These are phyloP conservation scores for Lasioglossum baleicum DNA, from an alignment of 1,140 invertebrate genomes.

Conservation along the genomic window DNA sequence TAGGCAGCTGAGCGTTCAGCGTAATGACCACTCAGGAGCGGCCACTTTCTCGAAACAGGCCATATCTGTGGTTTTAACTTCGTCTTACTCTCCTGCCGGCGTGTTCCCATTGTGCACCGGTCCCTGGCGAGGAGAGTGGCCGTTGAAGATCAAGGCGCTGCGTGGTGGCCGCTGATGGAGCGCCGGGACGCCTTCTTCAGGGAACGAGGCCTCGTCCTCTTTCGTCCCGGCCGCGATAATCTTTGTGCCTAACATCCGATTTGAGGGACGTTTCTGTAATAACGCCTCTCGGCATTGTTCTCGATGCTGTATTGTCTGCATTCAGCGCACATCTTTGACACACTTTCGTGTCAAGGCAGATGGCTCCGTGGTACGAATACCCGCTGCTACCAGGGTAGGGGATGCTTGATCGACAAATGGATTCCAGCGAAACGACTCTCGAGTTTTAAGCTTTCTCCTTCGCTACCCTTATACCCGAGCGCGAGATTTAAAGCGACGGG, in stretches of 20 bases:
- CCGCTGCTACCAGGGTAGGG: too few relatives aligned
- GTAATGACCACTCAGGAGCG: slow-evolving; percentile 39
- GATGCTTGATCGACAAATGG: too few relatives aligned
- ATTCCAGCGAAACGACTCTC: too few relatives aligned
- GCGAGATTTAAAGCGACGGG: too few relatives aligned
- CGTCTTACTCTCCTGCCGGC: too few relatives aligned
- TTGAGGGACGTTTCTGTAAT: slow-evolving; percentile 39
- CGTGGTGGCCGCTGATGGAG: slow-evolving; percentile 15
- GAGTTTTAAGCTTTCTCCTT: too few relatives aligned
- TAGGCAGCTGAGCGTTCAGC: slow-evolving; percentile 13
- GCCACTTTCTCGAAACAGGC: slow-evolving; percentile 46
- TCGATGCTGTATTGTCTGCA: slow-evolving; percentile 32
- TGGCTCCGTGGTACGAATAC: too few relatives aligned
- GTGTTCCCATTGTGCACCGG: too few relatives aligned
- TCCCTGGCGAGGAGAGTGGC: too few relatives aligned
- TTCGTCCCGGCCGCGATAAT: slow-evolving; percentile 20
- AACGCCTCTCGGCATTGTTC: slow-evolving; percentile 27
- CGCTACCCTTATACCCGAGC: too few relatives aligned
- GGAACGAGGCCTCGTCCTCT: slow-evolving; percentile 47
- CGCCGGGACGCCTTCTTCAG: slow-evolving; percentile 11
- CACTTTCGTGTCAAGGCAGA: neutral
- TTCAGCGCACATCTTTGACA: slow-evolving; percentile 39
- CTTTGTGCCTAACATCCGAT: slow-evolving; percentile 39
- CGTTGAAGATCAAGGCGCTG: slow-evolving; percentile 12
- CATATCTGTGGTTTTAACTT: slow-evolving; percentile 48